Evolutionary conservation across 30 jellyfish, hydroid and myxozoan genomes (phyloP).

Genomic region (Haliclystus octoradiatus): DNA sequence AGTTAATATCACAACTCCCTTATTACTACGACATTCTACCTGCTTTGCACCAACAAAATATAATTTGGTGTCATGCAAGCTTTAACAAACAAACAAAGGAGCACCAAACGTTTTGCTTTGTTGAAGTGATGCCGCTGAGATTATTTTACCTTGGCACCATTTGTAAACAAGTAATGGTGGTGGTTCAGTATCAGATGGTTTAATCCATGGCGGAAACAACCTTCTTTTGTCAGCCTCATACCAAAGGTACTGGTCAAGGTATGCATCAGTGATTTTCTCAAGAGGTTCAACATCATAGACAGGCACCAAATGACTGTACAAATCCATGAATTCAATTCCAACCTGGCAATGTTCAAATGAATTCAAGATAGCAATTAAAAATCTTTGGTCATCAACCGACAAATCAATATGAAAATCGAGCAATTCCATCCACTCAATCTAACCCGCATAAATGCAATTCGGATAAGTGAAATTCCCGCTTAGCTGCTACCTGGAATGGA

Average conservation of each 20-base stretch:
- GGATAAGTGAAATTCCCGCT: no score
- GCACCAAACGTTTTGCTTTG: no score
- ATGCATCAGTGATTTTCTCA: constrained; percentile 98
- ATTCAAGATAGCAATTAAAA: not conserved
- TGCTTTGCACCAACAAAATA: not conserved
- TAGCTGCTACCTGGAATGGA: no score
- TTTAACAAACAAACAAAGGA: no score
- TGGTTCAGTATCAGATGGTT: constrained; percentile 99
- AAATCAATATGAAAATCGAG: no score
- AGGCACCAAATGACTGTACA: constrained; percentile 97
- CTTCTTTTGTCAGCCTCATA: constrained; percentile 97
- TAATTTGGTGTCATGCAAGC: no score
- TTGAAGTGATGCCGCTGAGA: no score
- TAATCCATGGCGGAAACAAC: constrained; percentile 98
- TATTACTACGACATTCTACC: not conserved
- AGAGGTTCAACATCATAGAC: constrained; percentile 98
- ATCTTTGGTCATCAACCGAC: no score
- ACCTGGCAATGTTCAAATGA: constrained; percentile 28
- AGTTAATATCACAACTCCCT: no score
- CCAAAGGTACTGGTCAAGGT: constrained; percentile 98
- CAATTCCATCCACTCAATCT: no score
- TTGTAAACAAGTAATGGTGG: constrained; percentile 95
- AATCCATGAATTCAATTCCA: constrained; percentile 98
- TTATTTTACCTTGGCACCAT: constrained; percentile 96
- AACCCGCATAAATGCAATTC: no score